Base-by-base conservation (phyloP, 37 sponge, comb jelly and placozoan species). In the Axinella damicornis region DNA sequence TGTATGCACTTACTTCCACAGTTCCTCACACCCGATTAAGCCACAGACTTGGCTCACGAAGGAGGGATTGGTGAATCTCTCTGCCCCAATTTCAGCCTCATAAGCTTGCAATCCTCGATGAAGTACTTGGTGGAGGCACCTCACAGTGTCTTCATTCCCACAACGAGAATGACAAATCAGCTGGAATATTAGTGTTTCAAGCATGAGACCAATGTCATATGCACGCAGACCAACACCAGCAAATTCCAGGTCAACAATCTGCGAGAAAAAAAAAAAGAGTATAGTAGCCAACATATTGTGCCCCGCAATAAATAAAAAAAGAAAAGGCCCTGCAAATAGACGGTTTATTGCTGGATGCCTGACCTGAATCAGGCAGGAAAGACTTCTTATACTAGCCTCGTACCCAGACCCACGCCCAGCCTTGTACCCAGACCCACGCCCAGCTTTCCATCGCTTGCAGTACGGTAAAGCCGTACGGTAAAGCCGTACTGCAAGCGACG, bases 211-310 rank as follows among this genome's bases (percentile, higher is more conserved):
- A 22, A 73, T 4, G 21, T 73, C 74, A 53, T 73, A 73, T 20
- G 74, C 74, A 19, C 74, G 39, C 54, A 73, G 74, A n/a, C 74
- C 74, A 73, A 73, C n/a, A 20, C 74, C 74, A 73, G 74, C 41
- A 53, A 73, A 73, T 28, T 73, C 74, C 27, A 73, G n/a, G 21
- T 73, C 74, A 53, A 73, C 27, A 5, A 73, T 21, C 74, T 73
- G 25, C 5, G n/a, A n/a, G n/a, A 25, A n/a, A 16, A 21, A 24
- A 24, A 65, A 25, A n/a, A 65, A 25, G 65, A 56, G 57, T 19
- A 56, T 19, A 56, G 57, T 56, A 17, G 57, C 14, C 57, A 56
- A 56, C 17, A 19, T 56, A 56, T 56, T n/a, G n/a, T n/a, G n/a
- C n/a, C n/a, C n/a, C n/a, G n/a, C n/a, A n/a, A n/a, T n/a, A n/a